Evolutionary conservation across 30 jellyfish, hydroid and myxozoan species (phyloP).

Genomic region (Catostylus mosaicus): DNA sequence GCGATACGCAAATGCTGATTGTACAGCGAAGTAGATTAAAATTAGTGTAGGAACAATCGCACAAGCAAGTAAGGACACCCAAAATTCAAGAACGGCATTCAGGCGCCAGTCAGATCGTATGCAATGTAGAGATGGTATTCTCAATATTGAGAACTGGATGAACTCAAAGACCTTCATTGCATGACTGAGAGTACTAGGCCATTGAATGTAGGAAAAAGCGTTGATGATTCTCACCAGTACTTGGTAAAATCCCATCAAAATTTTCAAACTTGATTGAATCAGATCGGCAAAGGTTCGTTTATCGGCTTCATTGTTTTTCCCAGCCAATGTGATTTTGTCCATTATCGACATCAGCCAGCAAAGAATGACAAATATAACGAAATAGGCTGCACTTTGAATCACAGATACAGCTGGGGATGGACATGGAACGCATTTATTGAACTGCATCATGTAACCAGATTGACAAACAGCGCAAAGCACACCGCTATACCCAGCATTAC

Average conservation of each 20-base stretch:
- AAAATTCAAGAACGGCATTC: conserved; percentile 23
- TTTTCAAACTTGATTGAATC: conserved; percentile 48
- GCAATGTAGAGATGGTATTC: conserved; percentile 40
- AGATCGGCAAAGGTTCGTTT: conserved; percentile 54
- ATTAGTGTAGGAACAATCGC: conserved; percentile 25
- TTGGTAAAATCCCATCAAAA: conserved; percentile 55
- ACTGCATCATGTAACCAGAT: background rate
- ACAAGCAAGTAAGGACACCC: conserved; percentile 31
- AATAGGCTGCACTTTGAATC: background rate
- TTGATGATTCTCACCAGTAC: conserved; percentile 10
- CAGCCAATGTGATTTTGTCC: conserved; percentile 11
- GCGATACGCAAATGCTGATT: conserved; percentile 2
- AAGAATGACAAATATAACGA: conserved; percentile 2
- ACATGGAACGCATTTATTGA: conserved; percentile 8
- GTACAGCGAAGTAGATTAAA: background rate
- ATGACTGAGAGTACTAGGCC: conserved; percentile 40
- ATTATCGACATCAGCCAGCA: conserved; percentile 14
- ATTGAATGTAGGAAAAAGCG: conserved; percentile 29
- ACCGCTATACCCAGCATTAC: conserved; percentile 17
- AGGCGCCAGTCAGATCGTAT: conserved; percentile 21
- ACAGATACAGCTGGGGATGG: too few relatives aligned
- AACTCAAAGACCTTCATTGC: conserved; percentile 18
- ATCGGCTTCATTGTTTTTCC: background rate
- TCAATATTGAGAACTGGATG: conserved; percentile 16
- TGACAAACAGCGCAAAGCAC: conserved; percentile 30